Evolutionary conservation across 2,113 vertebrate genomes (phyloP), one percentile per base, ranked within the genome.

Genomic region (Oceanites oceanicus): DNA sequence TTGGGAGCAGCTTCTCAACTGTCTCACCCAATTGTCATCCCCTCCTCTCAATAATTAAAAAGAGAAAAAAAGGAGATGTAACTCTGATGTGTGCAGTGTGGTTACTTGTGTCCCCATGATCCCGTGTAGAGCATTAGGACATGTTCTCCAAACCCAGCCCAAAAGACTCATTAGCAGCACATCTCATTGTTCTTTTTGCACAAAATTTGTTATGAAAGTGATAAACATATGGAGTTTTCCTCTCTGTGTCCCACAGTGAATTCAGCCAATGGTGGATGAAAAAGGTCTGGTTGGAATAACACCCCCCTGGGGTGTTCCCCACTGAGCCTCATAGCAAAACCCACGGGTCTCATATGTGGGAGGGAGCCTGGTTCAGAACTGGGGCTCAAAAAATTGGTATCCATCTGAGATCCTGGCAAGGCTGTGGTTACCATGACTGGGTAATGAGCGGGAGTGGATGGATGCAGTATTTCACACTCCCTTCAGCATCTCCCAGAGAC

Each of bases 161-260:
- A 14, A 65, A 56, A 59, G n/a, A 4, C 23, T 10, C 34, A 6
- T 22, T 45, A 38, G 22, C 20, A 38, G 45, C 50, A 27, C 0
- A 0, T 38, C 27, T 56, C 10, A 0, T 10, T 55, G 40, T 6
- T 62, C 13, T n/a, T 63, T 77, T 22, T 30, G 10, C 42, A 18
- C 42, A 32, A 11, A 81, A 29, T 40, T 25, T 3, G 0, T 2
- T 6, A 12, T 27, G 10, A 1, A 74, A 49, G 4, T 20, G 38
- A 15, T 16, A 7, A 55, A 59, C 27, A 13, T 14, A 15, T 0
- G 29, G 52, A 56, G 19, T 38, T 90, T 74, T 16, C 16, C 58
- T 21, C 38, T 76, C 30, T 74, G 8, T 25, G 73, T 79, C 62
- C 45, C 58, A 9, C 26, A 50, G 66, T 47, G 26, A 20, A 45